Evolutionary conservation across 2,888 invertebrate genomes (phyloP), one percentile per base, ranked within the genome.

Genomic region (Volucella inflata): DNA sequence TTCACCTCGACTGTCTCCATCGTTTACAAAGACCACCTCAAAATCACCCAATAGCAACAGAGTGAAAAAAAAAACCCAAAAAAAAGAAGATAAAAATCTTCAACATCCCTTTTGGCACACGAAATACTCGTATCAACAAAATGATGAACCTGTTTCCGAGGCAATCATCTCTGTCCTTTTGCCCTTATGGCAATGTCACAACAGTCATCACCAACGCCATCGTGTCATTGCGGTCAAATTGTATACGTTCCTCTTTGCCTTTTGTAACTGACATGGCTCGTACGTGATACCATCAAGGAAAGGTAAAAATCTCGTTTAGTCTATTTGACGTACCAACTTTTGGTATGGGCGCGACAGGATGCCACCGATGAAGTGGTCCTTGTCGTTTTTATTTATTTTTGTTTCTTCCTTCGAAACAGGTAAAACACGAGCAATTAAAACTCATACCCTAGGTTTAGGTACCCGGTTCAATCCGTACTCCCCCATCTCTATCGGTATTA

Each of bases 301-400:
- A 81, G 81, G 85, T 81, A 81, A 90, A 90, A 89, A 89, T 89
- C 90, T 90, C 90, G 90, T 90, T 90, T 89, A 89, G 89, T 90
- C 90, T 90, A 89, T 90, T 90, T 90, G 90, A 89, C 90, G 89
- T 90, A 89, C 88, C 89, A 88, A 89, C 21, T 21, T 21, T 21
- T 21, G 21, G 21, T 4, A 21, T 21, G 21, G 21, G 82, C 87
- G 16, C 44, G 10, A 14, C 17, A 21, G 48, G 11, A 16, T 17
- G 53, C 12, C 59, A 48, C 50, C 50, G 46, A 70, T 79, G 55
- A 68, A 83, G 65, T 55, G 36, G 21, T 75, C 14, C 71, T 59
- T 75, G 57, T 80, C 65, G 2, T 46, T 51, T 57, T 51, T 40
- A 51, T 57, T 11, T 38, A 36, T 60, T 51, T 30, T 16, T 12